Percentiles rank a stretch among this genome's conserved stretches.
phyloP scores from a whole-genome alignment of 2,113 vertebrate species.

The Paramormyrops kingsleyae region DNA sequence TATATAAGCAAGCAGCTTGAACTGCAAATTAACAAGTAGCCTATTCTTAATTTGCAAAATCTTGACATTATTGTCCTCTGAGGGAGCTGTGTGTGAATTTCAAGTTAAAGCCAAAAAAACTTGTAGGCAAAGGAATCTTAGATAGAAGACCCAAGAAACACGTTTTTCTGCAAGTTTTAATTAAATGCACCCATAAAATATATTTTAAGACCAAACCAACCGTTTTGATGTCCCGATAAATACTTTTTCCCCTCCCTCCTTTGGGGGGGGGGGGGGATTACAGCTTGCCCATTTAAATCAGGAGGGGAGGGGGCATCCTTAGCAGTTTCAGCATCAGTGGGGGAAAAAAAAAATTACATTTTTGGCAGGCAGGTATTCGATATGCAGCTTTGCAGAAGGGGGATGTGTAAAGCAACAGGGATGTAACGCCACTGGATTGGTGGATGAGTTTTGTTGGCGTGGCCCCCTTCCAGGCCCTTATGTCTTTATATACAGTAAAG shows the following conservation, averaged over 20 bases:
- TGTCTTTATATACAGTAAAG: conserved; percentile 74
- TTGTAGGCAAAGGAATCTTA: conserved; percentile 40
- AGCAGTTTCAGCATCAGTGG: conserved; percentile 46
- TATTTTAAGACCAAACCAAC: conserved; percentile 56
- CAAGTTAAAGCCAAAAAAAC: conserved; percentile 31
- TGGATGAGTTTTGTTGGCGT: conserved; percentile 55
- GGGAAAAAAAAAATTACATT: conserved; percentile 33
- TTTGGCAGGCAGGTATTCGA: conserved; percentile 59
- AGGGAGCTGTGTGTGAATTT: conserved; percentile 30
- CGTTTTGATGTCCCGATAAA: conserved; percentile 52
- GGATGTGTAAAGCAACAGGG: conserved; percentile 54
- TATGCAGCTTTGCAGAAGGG: conserved; percentile 40
- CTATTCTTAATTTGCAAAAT: conserved; percentile 31
- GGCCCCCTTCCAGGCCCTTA: conserved; percentile 64
- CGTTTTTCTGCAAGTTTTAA: conserved; percentile 47
- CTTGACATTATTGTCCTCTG: conserved; percentile 37
- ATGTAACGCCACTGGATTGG: conserved; percentile 66
- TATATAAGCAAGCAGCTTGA: conserved; percentile 16
- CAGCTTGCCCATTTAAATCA: conserved; percentile 49
- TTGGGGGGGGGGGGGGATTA: conserved; percentile 30
- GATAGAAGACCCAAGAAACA: conserved; percentile 27
- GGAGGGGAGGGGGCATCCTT: conserved; percentile 43
- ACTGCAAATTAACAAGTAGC: conserved; percentile 20
- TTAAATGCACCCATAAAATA: conserved; percentile 54
- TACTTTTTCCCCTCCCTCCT: conserved; percentile 32